A percentile compares a stretch with the other conserved stretches of the same genome.
These are phyloP conservation scores for Sipunculus nudus DNA, from an alignment of 2,888 invertebrate genomes.

Conservation along the genomic window DNA sequence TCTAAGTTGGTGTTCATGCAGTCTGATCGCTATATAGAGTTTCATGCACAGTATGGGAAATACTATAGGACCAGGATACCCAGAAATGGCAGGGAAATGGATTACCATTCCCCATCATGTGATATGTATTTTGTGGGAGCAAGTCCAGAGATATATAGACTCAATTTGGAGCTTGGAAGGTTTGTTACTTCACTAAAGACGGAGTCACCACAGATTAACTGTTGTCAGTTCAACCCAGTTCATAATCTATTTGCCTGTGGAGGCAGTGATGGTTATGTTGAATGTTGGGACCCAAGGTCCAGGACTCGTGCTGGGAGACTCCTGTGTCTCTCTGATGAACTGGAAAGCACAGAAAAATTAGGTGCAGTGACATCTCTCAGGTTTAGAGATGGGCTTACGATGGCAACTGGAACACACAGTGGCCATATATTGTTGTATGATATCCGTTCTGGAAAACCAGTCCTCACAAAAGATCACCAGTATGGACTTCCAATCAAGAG, in stretches of 20 bases:
- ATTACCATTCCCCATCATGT: slow-evolving; percentile 87
- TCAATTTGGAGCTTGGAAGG: slow-evolving; percentile 95
- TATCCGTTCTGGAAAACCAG: slow-evolving; percentile 88
- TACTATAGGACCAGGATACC: slow-evolving; percentile 92
- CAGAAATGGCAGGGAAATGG: slow-evolving; percentile 92
- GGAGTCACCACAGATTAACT: slow-evolving; percentile 75
- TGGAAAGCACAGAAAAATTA: slow-evolving; percentile 59
- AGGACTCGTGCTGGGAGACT: slow-evolving; percentile 80
- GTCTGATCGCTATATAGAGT: slow-evolving; percentile 90
- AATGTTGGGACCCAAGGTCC: slow-evolving; percentile 95
- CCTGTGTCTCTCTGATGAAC: slow-evolving; percentile 80
- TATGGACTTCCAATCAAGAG: slow-evolving; percentile 90
- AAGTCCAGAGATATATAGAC: slow-evolving; percentile 87
- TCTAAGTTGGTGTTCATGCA: slow-evolving; percentile 92
- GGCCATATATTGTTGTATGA: slow-evolving; percentile 93
- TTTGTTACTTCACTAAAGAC: slow-evolving; percentile 87
- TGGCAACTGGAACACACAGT: slow-evolving; percentile 90
- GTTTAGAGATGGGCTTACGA: slow-evolving; percentile 67
- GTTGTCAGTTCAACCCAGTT: slow-evolving; percentile 84
- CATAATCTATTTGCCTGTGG: slow-evolving; percentile 89
- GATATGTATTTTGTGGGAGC: slow-evolving; percentile 93
- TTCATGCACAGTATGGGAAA: slow-evolving; percentile 92
- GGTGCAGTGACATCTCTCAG: slow-evolving; percentile 61
- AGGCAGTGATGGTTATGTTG: slow-evolving; percentile 88
- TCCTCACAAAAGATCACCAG: slow-evolving; percentile 92